Evolutionary conservation across 1,140 invertebrate species (phyloP).

Genomic region (Riptortus pedestris): DNA sequence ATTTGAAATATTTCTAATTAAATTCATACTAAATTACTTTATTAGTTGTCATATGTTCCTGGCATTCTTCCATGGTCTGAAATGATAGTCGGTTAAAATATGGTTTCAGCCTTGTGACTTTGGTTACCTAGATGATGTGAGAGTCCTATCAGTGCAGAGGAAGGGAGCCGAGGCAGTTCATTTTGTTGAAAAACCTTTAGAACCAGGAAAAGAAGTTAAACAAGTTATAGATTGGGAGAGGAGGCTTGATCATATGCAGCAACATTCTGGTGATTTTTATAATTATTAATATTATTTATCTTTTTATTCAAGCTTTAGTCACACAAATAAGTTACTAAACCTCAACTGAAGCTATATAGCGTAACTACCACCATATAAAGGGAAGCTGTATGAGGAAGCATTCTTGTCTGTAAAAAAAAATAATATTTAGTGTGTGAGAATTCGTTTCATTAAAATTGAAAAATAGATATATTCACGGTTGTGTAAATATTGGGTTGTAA

Average conservation of each 20-base stretch:
- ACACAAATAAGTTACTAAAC: too few species aligned
- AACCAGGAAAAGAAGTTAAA: conserved; percentile 47
- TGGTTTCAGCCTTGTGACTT: conserved; percentile 54
- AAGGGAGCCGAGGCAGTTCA: conserved; percentile 58
- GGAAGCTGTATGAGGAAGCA: too few species aligned
- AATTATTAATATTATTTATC: conserved; percentile 6
- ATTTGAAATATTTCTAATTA: not conserved
- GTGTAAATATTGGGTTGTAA: too few species aligned
- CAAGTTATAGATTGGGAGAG: conserved; percentile 62
- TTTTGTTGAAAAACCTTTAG: conserved; percentile 49
- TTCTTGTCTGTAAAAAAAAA: too few species aligned
- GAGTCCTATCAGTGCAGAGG: conserved; percentile 56
- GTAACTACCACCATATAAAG: too few species aligned
- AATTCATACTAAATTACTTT: not conserved
- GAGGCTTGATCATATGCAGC: conserved; percentile 81
- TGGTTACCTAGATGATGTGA: conserved; percentile 52
- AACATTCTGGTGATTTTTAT: conserved; percentile 56
- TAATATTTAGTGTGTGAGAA: too few species aligned
- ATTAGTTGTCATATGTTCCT: not conserved
- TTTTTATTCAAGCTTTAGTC: too few species aligned
- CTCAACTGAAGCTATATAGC: too few species aligned
- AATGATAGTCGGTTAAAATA: too few species aligned
- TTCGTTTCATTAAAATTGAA: too few species aligned
- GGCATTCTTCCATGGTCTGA: too few species aligned
- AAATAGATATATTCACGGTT: too few species aligned